These are phyloP conservation scores for Teleogryllus occipitalis DNA, from an alignment of 1,140 invertebrate genomes.

Conservation along the genomic window DNA sequence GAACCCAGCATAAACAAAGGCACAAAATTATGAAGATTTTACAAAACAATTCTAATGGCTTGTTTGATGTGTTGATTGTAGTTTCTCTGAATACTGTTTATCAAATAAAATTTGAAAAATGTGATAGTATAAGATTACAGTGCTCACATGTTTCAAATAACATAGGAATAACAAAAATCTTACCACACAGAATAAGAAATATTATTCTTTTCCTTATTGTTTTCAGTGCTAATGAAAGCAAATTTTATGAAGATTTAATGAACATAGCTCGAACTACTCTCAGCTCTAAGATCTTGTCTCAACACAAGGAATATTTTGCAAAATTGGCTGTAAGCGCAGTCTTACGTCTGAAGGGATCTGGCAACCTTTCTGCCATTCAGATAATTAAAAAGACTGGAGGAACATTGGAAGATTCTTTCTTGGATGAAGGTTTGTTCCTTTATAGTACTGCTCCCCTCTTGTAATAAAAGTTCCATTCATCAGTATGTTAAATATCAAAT, in stretches of 20 bases:
- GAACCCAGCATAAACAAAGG: too few relatives aligned
- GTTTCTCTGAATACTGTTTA: too few relatives aligned
- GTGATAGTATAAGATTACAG: background rate
- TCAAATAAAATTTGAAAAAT: background rate
- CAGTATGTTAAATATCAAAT: background rate
- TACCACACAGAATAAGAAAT: background rate
- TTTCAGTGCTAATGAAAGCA: constrained; percentile 58
- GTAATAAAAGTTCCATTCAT: constrained; percentile 5
- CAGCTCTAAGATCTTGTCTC: constrained; percentile 95
- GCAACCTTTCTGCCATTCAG: constrained; percentile 93
- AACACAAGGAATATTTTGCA: constrained; percentile 95
- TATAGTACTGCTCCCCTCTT: background rate
- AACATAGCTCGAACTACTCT: constrained; percentile 97
- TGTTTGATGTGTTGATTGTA: too few relatives aligned
- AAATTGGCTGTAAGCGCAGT: constrained; percentile 94
- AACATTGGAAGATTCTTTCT: constrained; percentile 86
- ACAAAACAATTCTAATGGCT: too few relatives aligned
- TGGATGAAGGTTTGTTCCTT: constrained; percentile 71
- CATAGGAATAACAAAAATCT: background rate
- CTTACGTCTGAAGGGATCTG: constrained; percentile 87
- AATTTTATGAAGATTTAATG: constrained; percentile 81
- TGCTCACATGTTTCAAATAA: background rate
- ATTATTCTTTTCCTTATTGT: constrained; percentile 12
- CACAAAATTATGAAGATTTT: too few relatives aligned
- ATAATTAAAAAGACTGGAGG: constrained; percentile 95